Percentiles rank a stretch among this genome's conserved stretches.
Evolutionary conservation across 2,888 invertebrate species (phyloP).

Genomic region (Xanthostigma xanthostigma): DNA sequence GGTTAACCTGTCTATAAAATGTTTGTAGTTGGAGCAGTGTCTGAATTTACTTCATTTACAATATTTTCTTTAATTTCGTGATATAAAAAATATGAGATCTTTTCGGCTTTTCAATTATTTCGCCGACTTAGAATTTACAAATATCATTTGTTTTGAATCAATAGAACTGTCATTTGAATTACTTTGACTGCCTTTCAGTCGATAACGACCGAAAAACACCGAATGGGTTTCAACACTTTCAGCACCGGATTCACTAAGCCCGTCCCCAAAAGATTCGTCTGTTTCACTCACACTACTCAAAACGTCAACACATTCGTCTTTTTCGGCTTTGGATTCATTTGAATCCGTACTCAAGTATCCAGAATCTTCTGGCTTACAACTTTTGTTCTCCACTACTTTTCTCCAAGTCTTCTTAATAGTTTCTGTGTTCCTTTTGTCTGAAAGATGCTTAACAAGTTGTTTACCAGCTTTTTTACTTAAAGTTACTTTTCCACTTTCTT

Average conservation of each 20-base stretch:
- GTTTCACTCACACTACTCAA: conserved; percentile 48
- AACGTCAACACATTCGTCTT: conserved; percentile 8
- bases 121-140: too few relatives aligned
- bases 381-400: conserved; percentile 17
- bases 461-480: not conserved
- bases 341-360: conserved; percentile 79
- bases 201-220: conserved; percentile 64
- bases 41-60: too few relatives aligned
- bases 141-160: too few relatives aligned
- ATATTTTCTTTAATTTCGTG: conserved; percentile 1
- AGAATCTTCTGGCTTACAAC: conserved; percentile 44
- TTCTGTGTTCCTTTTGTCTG: conserved; percentile 15
- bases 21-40: too few relatives aligned
- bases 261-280: conserved; percentile 67
- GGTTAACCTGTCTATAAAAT: too few relatives aligned
- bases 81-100: conserved; percentile 6
- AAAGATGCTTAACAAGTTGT: conserved; percentile 8
- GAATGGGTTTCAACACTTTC: conserved; percentile 80
- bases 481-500: not conserved
- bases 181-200: conserved; percentile 24
- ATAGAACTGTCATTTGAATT: too few relatives aligned
- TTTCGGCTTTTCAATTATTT: too few relatives aligned
- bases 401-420: conserved; percentile 22
- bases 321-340: conserved; percentile 34
- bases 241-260: conserved; percentile 73